Percentiles rank a stretch among this genome's conserved stretches.
These are phyloP conservation scores for Eunapius fragilis DNA, from an alignment of 37 sponge, comb jelly and placozoan species.

Conservation along the genomic window DNA sequence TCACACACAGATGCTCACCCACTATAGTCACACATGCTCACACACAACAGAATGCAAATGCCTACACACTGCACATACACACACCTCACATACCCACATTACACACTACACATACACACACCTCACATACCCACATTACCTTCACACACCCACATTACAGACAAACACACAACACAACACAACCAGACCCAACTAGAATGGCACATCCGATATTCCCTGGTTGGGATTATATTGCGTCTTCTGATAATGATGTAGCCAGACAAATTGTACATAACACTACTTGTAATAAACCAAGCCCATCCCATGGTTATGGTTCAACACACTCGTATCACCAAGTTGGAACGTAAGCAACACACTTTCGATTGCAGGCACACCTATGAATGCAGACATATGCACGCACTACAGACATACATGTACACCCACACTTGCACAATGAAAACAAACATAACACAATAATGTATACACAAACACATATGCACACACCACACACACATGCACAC, in stretches of 20 bases:
- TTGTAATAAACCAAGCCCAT: slow-evolving; percentile 11
- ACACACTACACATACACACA: not conserved
- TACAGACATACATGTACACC: not conserved
- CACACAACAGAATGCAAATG: not conserved
- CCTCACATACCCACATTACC: slow-evolving; percentile 14
- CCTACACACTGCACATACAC: slow-evolving; percentile 6
- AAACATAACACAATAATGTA: not conserved
- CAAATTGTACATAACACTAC: not conserved
- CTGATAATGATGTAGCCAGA: slow-evolving; percentile 13
- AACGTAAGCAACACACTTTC: not conserved
- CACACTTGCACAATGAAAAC: not conserved
- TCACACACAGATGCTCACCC: slow-evolving; percentile 18
- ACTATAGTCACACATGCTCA: not conserved
- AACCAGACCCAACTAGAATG: too few species aligned
- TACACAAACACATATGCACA: not conserved
- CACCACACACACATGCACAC: slow-evolving; percentile 23
- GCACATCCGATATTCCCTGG: not conserved
- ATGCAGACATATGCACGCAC: not conserved
- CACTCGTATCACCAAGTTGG: not conserved
- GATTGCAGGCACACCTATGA: not conserved
- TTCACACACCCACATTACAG: not conserved
- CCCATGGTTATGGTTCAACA: not conserved
- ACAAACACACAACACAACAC: too few species aligned
- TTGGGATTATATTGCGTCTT: not conserved
- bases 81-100: not conserved